These are phyloP conservation scores for Cyanoramphus novaezelandiae DNA, from an alignment of 2,113 vertebrate genomes.

Conservation along the genomic window DNA sequence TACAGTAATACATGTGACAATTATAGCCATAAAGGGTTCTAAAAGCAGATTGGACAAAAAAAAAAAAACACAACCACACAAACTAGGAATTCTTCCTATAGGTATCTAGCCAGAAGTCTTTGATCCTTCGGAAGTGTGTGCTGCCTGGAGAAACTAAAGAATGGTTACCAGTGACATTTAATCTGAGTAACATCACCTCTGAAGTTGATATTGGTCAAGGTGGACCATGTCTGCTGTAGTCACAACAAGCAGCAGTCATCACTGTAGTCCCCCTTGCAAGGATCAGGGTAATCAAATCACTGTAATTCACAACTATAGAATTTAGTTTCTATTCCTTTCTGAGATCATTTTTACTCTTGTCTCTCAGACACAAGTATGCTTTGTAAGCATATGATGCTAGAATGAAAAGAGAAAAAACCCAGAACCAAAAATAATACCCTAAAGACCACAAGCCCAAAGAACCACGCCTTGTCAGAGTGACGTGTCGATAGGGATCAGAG, in stretches of 20 bases:
- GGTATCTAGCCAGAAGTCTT: not conserved
- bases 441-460: not conserved
- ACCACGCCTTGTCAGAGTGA: not conserved
- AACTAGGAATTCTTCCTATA: not conserved
- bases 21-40: not conserved
- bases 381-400: not conserved
- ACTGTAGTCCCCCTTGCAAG: not conserved
- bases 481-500: not conserved
- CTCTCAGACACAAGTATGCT: not conserved
- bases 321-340: not conserved
- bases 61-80: not conserved
- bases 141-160: not conserved
- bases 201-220: not conserved
- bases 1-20: not conserved
- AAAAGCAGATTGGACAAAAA: not conserved
- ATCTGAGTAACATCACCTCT: not conserved
- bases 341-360: not conserved
- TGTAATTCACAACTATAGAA: not conserved
- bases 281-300: not conserved
- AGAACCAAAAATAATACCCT: not conserved
- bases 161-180: not conserved
- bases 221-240: not conserved
- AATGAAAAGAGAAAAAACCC: not conserved
- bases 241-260: not conserved
- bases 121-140: not conserved